These are phyloP conservation scores for Drosophila athabasca DNA, from an alignment of 1,140 invertebrate genomes.

Conservation along the genomic window DNA sequence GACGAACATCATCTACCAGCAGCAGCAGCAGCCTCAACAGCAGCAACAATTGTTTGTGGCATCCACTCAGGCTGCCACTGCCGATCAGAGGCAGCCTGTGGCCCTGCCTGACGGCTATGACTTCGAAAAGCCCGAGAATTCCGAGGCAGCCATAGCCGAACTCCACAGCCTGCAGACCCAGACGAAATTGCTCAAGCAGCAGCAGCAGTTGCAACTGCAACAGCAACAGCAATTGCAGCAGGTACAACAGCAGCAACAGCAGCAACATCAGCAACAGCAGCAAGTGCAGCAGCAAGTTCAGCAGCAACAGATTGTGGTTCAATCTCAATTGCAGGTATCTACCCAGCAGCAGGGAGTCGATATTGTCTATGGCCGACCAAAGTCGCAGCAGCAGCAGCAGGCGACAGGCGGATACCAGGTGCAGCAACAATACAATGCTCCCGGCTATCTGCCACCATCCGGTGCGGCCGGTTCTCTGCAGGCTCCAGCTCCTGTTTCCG, in stretches of 20 bases:
- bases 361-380: too few species aligned
- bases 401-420: background rate
- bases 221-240: slow-evolving; percentile 20
- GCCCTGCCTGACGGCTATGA: slow-evolving; percentile 71
- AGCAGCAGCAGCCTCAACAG: slow-evolving; percentile 23
- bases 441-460: slow-evolving; percentile 40
- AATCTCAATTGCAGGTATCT: too few species aligned
- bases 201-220: slow-evolving; percentile 45
- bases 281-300: slow-evolving; percentile 31
- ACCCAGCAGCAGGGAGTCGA: too few species aligned
- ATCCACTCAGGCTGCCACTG: slow-evolving; percentile 22
- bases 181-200: slow-evolving; percentile 64
- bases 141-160: slow-evolving; percentile 75
- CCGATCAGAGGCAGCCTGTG: slow-evolving; percentile 36
- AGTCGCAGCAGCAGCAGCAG: slow-evolving; percentile 3
- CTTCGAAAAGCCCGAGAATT: slow-evolving; percentile 67
- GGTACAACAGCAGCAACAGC: slow-evolving; percentile 55
- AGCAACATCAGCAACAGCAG: slow-evolving; percentile 30
- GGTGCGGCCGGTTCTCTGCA: background rate
- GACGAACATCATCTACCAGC: slow-evolving; percentile 22
- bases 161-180: slow-evolving; percentile 71
- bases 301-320: background rate
- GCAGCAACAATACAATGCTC: slow-evolving; percentile 19
- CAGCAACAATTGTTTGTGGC: slow-evolving; percentile 38
- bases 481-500: background rate